Evolutionary conservation across 1,140 invertebrate genomes (phyloP).

Genomic region (Holotrichia oblita): DNA sequence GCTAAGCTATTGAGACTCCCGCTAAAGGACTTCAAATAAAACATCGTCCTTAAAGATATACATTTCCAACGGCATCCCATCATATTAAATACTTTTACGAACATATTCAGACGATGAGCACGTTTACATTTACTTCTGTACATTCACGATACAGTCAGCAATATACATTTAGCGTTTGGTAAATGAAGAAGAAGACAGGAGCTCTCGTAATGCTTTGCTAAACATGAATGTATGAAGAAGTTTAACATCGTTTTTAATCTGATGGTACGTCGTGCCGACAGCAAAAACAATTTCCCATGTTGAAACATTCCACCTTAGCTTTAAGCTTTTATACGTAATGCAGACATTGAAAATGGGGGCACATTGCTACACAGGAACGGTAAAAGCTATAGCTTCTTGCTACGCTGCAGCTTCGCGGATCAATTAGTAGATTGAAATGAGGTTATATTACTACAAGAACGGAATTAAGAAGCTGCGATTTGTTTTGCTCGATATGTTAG

Average conservation of each 20-base stretch:
- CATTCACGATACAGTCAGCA: neutral
- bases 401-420: neutral
- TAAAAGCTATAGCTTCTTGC: neutral
- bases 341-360: neutral
- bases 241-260: conserved; percentile 7
- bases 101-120: neutral
- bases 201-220: neutral
- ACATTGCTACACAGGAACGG: neutral
- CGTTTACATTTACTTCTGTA: neutral
- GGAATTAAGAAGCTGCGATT: no score
- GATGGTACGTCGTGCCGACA: neutral
- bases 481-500: no score
- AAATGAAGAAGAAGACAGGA: conserved; percentile 6
- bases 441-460: neutral
- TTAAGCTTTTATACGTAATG: neutral
- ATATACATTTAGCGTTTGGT: neutral
- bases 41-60: neutral
- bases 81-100: neutral
- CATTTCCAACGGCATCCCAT: neutral
- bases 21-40: neutral
- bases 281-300: neutral
- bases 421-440: conserved; percentile 12
- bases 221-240: neutral
- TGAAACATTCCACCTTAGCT: neutral
- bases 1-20: neutral